Base-by-base conservation (phyloP, 2,797 vertebrate genomes). In the Monodelphis domestica region DNA sequence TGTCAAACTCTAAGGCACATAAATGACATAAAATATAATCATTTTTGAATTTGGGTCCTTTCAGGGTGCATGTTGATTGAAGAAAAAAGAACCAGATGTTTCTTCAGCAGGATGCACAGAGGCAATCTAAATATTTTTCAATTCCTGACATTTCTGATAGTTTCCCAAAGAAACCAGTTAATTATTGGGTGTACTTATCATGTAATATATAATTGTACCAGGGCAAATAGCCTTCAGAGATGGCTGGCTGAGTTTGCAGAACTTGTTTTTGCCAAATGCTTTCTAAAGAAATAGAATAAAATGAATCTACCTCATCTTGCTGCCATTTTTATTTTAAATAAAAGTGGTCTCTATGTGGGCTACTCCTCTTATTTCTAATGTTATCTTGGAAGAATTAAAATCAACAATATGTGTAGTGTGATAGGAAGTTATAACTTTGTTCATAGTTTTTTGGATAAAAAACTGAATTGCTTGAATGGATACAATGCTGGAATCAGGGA, bases 41-140 rank as follows among this genome's bases (percentile, higher is more conserved):
- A 96, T 97, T 97, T 98, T 97, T 98, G 98, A 98, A 98, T 98
- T 98, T 78, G 88, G 97, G 97, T 96, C 97, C 96, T 97, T 98
- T 98, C 96, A 98, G 98, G 97, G 97, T 98, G 97, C 97, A 96
- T 56, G 96, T 97, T 98, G 98, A 98, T 98, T 97, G 97, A 97
- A 98, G 98, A 97, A 98, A 98, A 98, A 98, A 98, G 98, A 98
- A 98, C 96, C 98, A 98, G 98, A 98, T 98, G 98, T 98, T 98
- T 98, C 98, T 97, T 97, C 95, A 95, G 97, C 95, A 96, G 96
- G 95, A 97, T 96, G 97, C 97, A 96, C 45, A 97, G 97, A 97
- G 91, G 97, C 96, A 97, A 98, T 98, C 96, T 96, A 98, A 98
- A 98, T 98, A 98, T 96, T 98, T 97, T 96, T 94, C 96, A 92